Evolutionary conservation across 2,888 invertebrate genomes (phyloP).

Genomic region (Malachius bipustulatus): DNA sequence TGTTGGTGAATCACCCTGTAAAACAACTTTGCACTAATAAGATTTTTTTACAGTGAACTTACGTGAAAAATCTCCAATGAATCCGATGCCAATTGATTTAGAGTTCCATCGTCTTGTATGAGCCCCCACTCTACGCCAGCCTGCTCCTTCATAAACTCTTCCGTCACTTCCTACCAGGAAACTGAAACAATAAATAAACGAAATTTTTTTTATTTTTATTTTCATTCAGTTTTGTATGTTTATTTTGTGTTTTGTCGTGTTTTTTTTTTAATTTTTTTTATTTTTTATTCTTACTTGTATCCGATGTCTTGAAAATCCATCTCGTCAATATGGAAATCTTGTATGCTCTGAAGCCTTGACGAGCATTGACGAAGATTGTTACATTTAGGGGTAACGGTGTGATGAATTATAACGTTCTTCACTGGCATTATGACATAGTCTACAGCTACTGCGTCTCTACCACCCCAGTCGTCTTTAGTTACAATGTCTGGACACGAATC

Average conservation of each 20-base stretch:
- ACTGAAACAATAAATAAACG: too few species aligned
- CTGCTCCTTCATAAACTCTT: conserved; percentile 47
- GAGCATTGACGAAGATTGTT: conserved; percentile 36
- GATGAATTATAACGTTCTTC: conserved; percentile 43
- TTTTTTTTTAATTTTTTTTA: background rate
- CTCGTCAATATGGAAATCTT: conserved; percentile 41
- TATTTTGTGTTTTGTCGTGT: conserved; percentile 3
- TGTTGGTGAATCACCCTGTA: too few species aligned
- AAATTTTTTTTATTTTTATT: too few species aligned
- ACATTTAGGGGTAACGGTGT: conserved; percentile 44
- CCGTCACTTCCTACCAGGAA: conserved; percentile 50
- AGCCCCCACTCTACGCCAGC: conserved; percentile 46
- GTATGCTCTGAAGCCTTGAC: conserved; percentile 35
- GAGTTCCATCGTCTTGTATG: conserved; percentile 45
- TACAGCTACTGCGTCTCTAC: conserved; percentile 36
- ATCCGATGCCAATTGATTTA: conserved; percentile 43
- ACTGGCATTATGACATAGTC: conserved; percentile 44
- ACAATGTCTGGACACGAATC: conserved; percentile 42
- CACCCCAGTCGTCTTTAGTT: conserved; percentile 49
- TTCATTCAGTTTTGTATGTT: too few species aligned
- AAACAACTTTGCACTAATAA: too few species aligned
- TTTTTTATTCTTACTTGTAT: conserved; percentile 41
- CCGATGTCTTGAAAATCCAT: conserved; percentile 45
- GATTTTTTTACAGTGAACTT: too few species aligned
- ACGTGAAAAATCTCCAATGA: conserved; percentile 46